Evolutionary conservation across 2,113 vertebrate species (phyloP), one percentile per base, ranked within the genome.

Genomic region (Arvicanthis niloticus): DNA sequence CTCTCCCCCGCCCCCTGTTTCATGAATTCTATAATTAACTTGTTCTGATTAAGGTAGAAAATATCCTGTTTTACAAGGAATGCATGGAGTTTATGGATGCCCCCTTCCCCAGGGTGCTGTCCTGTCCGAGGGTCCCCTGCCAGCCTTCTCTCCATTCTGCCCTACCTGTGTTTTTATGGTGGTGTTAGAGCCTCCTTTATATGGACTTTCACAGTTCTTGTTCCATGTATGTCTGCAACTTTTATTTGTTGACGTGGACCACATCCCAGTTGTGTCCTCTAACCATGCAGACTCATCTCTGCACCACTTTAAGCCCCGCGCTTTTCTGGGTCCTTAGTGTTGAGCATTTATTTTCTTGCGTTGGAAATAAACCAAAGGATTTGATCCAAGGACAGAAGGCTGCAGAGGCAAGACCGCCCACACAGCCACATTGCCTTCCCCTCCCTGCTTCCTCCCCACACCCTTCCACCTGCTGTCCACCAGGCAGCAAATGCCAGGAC

Each of bases 21-120:
- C 42, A n/a, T 5, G 53, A 88, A 76, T 93, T 96, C 76, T 31
- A 37, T 31, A 86, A 70, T 78, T 87, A 89, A 31, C 72, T 86
- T 60, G 29, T 88, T 91, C 76, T 87, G 68, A 77, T 72, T 42
- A 29, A n/a, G 31, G 56, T 24, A 3, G 26, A 60, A 72, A 45
- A 21, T 2, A 29, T 8, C 29, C 53, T 26, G 0, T 22, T 75
- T 88, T 56, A 37, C 42, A 58, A 78, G 31, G 65, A 34, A 45
- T 8, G 2, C 15, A 13, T 70, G 29, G 19, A 26, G 31, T 48
- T 48, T 70, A 24, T 24, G 34, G 48, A 10, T 62, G 40, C 37
- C 40, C 56, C 65, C 3, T 45, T 8, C 34, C 21, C 2, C 2
- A 19, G 56, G 42, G 56, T 37, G 10, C 29, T 8, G 4, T 15